Base-by-base conservation (phyloP, 2,888 invertebrate species). In the Encarsia formosa region DNA sequence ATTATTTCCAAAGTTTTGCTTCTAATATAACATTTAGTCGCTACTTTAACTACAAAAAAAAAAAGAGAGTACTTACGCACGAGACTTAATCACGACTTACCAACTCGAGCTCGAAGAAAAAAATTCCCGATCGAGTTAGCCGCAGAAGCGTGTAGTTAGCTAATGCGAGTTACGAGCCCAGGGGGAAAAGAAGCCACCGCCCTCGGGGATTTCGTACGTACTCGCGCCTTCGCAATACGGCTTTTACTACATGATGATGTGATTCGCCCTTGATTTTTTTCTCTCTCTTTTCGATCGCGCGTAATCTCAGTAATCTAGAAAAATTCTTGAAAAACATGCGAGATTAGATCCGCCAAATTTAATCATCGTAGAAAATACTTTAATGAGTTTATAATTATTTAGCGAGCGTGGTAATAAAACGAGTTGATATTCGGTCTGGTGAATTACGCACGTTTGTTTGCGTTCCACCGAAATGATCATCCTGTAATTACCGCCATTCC, bases 71-170 rank as follows among this genome's bases (percentile, higher is more conserved):
- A n/a, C n/a, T n/a, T n/a, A n/a, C n/a, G n/a, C n/a, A n/a, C n/a
- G n/a, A n/a, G n/a, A n/a, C n/a, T n/a, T n/a, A n/a, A n/a, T n/a
- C n/a, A n/a, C n/a, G n/a, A n/a, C n/a, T n/a, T n/a, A n/a, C n/a
- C n/a, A n/a, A n/a, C 24, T 42, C 23, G 24, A 29, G 41, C 41
- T 29, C 13, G 3, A 13, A 13, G 5, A 6, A 9, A 3, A 5
- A 15, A 18, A 31, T 8, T 15, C 5, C 26, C 11, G 8, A 13
- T n/a, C n/a, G n/a, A n/a, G n/a, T n/a, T n/a, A 11, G 6, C 11
- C 67, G 70, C 69, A 71, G 69, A 68, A 69, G 70, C 63, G 63
- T 65, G 62, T 65, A 65, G 69, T 70, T 70, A 70, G 65, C 65
- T 70, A 70, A 70, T 70, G 66, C 67, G 63, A 61, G 63, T 63